Evolutionary conservation across 2,888 invertebrate genomes (phyloP), one percentile per base, ranked within the genome.

Genomic region (Melanophora roralis): DNA sequence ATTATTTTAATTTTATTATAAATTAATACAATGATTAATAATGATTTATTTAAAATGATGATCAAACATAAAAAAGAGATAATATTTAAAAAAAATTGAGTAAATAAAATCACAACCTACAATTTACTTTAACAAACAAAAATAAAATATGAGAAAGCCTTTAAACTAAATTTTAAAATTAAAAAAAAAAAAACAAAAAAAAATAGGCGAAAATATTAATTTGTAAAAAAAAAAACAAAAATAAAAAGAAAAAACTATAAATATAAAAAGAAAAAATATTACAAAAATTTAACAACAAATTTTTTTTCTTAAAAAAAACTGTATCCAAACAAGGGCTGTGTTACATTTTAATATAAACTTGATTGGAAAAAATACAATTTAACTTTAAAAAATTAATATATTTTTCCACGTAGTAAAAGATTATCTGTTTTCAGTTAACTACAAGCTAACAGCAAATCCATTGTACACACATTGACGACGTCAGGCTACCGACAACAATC

Each of bases 1-100:
- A 86, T 87, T 86, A 86, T 87, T 87, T 87, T 87, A 87, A 87
- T 87, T 87, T 83, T 87, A 87, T 82, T 79, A 82, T 77, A 78
- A 82, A 76, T 82, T 72, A 72, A 81, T 74, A 74, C 64, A 73
- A 64, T 75, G 71, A 76, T 68, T 78, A 67, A 78, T 67, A 65
- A 78, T 69, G 67, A 75, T 74, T 51, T 57, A 74, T 45, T 64
- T 23, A 38, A 27, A 23, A 60, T 73, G 57, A 67, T 67, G 67
- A 76, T 60, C 36, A 73, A 73, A 64, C 55, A 65, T n/a, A 67
- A 73, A 71, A 64, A 62, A 55, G 36, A 27, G 3, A 27, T 57
- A 47, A 19, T 16, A 32, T 60, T 19, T 53, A 40, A 45, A 51
- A 59, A 65, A 8, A 51, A 71, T 65, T 40, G 45, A 53, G 47